Base-by-base conservation (phyloP, 2,888 invertebrate species). In the Eudasyphora cyanicolor region DNA sequence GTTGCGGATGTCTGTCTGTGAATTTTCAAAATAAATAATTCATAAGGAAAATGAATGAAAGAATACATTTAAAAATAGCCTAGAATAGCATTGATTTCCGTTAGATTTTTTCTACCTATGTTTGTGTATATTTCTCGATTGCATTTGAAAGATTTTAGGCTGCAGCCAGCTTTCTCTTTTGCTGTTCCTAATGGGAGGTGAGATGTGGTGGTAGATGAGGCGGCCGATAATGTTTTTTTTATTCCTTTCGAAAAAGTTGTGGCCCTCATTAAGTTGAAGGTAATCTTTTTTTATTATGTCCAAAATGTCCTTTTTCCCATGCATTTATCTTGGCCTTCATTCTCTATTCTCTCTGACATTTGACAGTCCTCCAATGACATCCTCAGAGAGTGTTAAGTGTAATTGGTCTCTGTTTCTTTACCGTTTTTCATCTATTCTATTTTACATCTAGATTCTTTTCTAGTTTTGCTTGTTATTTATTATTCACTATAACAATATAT, bases 21-120 rank as follows among this genome's bases (percentile, higher is more conserved):
- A 49, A 12, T 57, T 42, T 73, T 17, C 54, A 54, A 67, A 71
- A 54, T 71, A 54, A 71, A 54, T 35, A 71, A 71, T 71, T 67
- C 42, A 67, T 42, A 42, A 42, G 67, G 67, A 67, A 67, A 71
- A 71, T 32, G 32, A 71, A 71, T 29, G 35, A 35, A 6, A 2
- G 24, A 69, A 73, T 21, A 14, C 21, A 38, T 71, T 71, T 71
- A 57, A 57, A 71, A 71, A 71, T 71, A 71, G 51, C 17, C 45
- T 12, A 57, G 24, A 21, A 71, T 32, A 57, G 8, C 12, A 57
- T 38, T 2, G 38, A 57, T 57, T 21, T 38, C 71, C 54, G 71
- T 71, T 38, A 71, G 51, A n/a, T 21, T 27, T 57, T 45, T 1
- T 29, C 10, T 32, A 32, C 10, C 17, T 49, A 35, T 49, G 49